A percentile compares a stretch with the other conserved stretches of the same genome.
Evolutionary conservation across 2,113 vertebrate species (phyloP).

Genomic region (Tetrax tetrax): DNA sequence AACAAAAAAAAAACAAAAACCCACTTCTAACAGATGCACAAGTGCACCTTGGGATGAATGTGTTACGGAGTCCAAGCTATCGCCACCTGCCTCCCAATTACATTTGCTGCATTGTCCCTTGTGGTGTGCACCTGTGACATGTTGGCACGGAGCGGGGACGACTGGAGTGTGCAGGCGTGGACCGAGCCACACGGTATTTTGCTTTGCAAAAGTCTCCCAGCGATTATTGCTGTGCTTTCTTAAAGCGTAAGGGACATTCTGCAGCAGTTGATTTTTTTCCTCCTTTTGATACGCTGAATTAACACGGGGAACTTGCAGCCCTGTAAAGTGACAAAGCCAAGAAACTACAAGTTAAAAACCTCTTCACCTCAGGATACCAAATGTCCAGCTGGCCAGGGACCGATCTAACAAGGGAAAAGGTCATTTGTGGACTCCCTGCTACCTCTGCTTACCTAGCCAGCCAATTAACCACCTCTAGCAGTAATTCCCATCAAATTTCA

Average conservation of each 20-base stretch:
- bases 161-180: slow-evolving; percentile 40
- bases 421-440: slow-evolving; percentile 32
- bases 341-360: slow-evolving; percentile 8
- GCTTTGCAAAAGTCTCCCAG: slow-evolving; percentile 42
- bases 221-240: background rate
- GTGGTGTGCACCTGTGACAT: slow-evolving; percentile 69
- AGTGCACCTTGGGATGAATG: slow-evolving; percentile 59
- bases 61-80: slow-evolving; percentile 30
- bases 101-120: slow-evolving; percentile 67
- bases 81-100: slow-evolving; percentile 69
- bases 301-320: background rate
- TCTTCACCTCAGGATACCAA: slow-evolving; percentile 17
- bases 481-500: slow-evolving; percentile 36
- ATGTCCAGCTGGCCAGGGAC: slow-evolving; percentile 34
- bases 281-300: background rate
- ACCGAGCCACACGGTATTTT: background rate
- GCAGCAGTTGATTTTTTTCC: background rate
- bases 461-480: background rate
- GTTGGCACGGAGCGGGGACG: slow-evolving; percentile 9
- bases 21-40: slow-evolving; percentile 50
- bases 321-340: background rate
- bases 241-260: background rate
- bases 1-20: background rate
- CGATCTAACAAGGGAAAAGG: slow-evolving; percentile 42
- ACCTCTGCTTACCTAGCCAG: background rate